Base-by-base conservation (phyloP, 1,140 invertebrate genomes). In the Eciton burchellii region DNA sequence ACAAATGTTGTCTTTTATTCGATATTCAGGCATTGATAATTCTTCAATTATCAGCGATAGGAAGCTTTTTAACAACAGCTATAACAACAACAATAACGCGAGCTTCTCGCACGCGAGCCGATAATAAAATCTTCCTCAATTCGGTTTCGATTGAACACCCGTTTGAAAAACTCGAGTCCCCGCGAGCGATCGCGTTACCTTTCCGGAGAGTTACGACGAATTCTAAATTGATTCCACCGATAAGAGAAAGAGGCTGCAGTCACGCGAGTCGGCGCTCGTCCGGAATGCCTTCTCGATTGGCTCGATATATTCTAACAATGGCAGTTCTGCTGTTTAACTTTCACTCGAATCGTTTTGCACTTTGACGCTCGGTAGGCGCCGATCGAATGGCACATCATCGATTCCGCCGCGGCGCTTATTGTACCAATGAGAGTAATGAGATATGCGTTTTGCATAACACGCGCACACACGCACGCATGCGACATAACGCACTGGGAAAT, bases 261-360 rank as follows among this genome's bases (percentile, higher is more conserved):
- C 82, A 74, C 82, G 63, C 54, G 74, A 82, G 21, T 47, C 12
- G 41, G 41, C 71, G n/a, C 71, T 45, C 26, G 35, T 56, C 12
- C 24, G 41, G 47, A 73, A 60, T 77, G 49, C 21, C 29, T 66
- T 52, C 21, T 66, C 60, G 62, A 77, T 77, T 76, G 41, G 65
- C 54, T 81, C 12, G 77, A 81, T 47, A 70, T 81, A 43, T 81
- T 81, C 57, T 71, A 81, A 71, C 41, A 81, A 29, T 70, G 52
- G 43, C n/a, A 41, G 59, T 19, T 45, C 41, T 72, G 9, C 41
- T 81, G 41, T 66, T 66, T 77, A 66, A 77, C 73, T 66, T 77
- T 65, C 60, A 66, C 47, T 66, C 14, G 47, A 52, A 65, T 65
- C 5, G 19, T 26, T 54, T 77, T 66, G 47, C 26, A 63, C 63